Conservation (phyloP, 2,888 invertebrate species). For the Andrena flavipes region DNA sequence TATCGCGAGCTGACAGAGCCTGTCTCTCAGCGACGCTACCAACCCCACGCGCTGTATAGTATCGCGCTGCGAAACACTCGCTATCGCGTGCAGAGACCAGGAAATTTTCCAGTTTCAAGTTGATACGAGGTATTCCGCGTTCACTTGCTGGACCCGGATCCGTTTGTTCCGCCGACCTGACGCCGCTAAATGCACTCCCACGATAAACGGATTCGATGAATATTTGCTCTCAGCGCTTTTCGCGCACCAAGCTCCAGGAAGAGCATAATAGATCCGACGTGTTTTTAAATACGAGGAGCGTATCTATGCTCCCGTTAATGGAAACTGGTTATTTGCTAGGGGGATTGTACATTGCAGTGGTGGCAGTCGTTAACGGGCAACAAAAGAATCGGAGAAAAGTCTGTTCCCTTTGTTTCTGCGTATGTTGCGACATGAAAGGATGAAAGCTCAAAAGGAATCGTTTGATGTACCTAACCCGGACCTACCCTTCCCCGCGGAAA, state of each 20-base stretch:
- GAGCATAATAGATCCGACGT: background rate
- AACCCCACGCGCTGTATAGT: conserved; percentile 3
- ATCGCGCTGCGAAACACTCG: conserved; percentile 33
- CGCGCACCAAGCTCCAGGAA: background rate
- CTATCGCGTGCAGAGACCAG: conserved; percentile 22
- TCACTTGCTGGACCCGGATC: background rate
- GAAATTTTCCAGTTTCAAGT: conserved; percentile 41
- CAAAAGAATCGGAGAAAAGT: background rate
- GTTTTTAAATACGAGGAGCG: background rate
- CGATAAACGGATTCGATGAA: background rate
- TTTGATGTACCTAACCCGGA: no score
- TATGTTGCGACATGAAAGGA: no score
- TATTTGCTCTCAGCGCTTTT: background rate
- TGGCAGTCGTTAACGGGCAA: background rate
- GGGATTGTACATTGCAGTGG: background rate
- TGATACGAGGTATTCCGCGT: background rate
- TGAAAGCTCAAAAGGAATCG: no score
- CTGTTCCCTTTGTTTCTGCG: background rate
- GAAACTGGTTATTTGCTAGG: background rate
- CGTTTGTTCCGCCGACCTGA: background rate
- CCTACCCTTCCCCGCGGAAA: no score
- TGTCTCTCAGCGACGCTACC: conserved; percentile 23
- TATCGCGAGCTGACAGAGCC: conserved; percentile 42
- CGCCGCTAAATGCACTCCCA: background rate
- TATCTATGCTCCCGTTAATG: background rate